phyloP scores from a whole-genome alignment of 1,140 invertebrate genomes.

The Muscidifurax raptorellus region DNA sequence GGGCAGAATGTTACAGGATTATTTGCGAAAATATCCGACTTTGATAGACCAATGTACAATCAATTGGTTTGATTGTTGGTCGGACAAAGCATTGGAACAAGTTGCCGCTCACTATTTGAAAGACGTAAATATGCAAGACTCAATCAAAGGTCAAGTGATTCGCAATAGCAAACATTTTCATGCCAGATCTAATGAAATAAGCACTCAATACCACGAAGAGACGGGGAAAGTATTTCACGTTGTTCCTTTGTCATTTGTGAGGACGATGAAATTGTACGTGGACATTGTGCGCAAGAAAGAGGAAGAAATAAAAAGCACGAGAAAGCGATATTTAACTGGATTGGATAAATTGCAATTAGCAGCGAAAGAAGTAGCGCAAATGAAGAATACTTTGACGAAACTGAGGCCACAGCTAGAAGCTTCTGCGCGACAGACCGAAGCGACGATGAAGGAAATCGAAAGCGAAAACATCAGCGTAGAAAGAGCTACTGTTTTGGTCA shows the following conservation, averaged over 20 bases:
- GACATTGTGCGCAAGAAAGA: slow-evolving; percentile 76
- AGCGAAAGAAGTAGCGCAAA: slow-evolving; percentile 78
- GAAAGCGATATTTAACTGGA: slow-evolving; percentile 78
- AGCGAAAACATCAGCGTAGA: slow-evolving; percentile 83
- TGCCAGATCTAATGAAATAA: slow-evolving; percentile 72
- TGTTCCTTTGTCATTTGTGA: slow-evolving; percentile 77
- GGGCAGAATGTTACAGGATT: slow-evolving; percentile 75
- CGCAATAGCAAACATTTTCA: slow-evolving; percentile 80
- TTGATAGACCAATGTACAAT: slow-evolving; percentile 40
- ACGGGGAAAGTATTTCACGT: slow-evolving; percentile 77
- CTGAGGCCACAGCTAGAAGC: slow-evolving; percentile 82
- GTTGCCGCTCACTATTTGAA: slow-evolving; percentile 81
- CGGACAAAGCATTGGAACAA: slow-evolving; percentile 81
- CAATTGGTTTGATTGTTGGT: slow-evolving; percentile 84
- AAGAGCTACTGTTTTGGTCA: slow-evolving; percentile 79
- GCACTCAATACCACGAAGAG: slow-evolving; percentile 62
- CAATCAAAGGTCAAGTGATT: slow-evolving; percentile 74
- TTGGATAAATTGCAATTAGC: slow-evolving; percentile 82
- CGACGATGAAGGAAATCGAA: slow-evolving; percentile 81
- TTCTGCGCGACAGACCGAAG: slow-evolving; percentile 80
- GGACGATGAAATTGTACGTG: slow-evolving; percentile 78
- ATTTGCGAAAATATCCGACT: slow-evolving; percentile 58
- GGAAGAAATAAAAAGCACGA: slow-evolving; percentile 76
- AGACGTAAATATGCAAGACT: slow-evolving; percentile 75
- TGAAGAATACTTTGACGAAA: slow-evolving; percentile 80